Base-by-base conservation (phyloP, 1,140 invertebrate genomes). In the Homarus americanus region DNA sequence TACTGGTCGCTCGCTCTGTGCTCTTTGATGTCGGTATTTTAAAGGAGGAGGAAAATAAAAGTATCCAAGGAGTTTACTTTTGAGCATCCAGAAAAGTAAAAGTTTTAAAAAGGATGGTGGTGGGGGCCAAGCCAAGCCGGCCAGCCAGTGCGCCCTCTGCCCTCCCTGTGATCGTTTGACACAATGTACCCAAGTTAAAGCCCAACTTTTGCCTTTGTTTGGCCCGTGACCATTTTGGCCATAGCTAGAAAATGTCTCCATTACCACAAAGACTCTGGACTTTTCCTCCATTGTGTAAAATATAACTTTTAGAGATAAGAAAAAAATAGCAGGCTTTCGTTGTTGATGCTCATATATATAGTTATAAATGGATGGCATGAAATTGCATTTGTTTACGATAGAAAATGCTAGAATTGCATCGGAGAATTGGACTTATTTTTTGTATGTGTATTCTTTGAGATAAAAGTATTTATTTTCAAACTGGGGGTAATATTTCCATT, bases 111-210 rank as follows among this genome's bases (percentile, higher is more conserved):
- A 12, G 44, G 36, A 12, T 28, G 24, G 73, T 38, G 34, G 28
- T 32, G 73, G 73, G 40, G 73, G 73, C 3, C 36, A 17, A 40
- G 73, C 20, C 7, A 15, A 63, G 17, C 28, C 79, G 12, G 79
- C 32, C 63, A 24, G 63, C 63, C 28, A n/a, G n/a, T n/a, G n/a
- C n/a, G n/a, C n/a, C n/a, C n/a, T n/a, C n/a, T n/a, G n/a, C n/a
- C n/a, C n/a, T n/a, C n/a, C 20, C 20, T 10, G 44, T 28, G 63
- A 69, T 69, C 10, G 79, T 82, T 82, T 58, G 79, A 82, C 79
- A 82, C 79, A 63, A 32, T 82, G 32, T 58, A 36, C 79, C 63
- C 12, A 63, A 82, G 79, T 82, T 82, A 82, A 58, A n/a, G 41
- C 9, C 53, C 40, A 82, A 82, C 49, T 82, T 82, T 82, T 44